Evolutionary conservation across 1,140 invertebrate genomes (phyloP).

Genomic region (Notospermus geniculatus): DNA sequence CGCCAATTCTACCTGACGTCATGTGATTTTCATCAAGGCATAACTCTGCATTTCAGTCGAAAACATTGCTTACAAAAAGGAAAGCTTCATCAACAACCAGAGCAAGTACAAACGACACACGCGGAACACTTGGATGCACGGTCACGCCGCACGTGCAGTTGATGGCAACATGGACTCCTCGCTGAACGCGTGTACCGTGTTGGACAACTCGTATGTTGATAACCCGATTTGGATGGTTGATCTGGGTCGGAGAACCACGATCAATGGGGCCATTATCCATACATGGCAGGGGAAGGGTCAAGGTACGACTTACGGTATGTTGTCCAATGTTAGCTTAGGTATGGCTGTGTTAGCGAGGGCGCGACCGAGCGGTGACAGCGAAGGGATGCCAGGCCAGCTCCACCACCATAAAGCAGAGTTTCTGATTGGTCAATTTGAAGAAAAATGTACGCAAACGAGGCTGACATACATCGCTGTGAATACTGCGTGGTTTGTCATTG

Average conservation of each 20-base stretch:
- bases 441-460: no score
- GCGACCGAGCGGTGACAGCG: no score
- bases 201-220: constrained; percentile 63
- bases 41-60: constrained; percentile 53
- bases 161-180: constrained; percentile 57
- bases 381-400: no score
- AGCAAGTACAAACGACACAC: constrained; percentile 56
- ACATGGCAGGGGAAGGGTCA: constrained; percentile 61
- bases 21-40: not conserved
- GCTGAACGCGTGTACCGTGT: constrained; percentile 58
- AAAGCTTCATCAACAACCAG: constrained; percentile 63
- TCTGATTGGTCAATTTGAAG: no score
- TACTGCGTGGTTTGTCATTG: no score
- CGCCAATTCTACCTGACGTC: no score
- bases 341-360: no score
- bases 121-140: constrained; percentile 36
- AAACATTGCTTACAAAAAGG: constrained; percentile 60
- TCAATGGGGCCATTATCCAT: constrained; percentile 58
- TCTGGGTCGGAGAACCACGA: constrained; percentile 53
- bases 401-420: no score
- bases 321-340: no score
- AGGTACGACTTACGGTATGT: no score
- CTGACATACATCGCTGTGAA: no score
- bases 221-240: constrained; percentile 63
- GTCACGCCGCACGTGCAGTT: constrained; percentile 58